Evolutionary conservation across 2,113 vertebrate species (phyloP).

Genomic region (Rhabdomys dilectus): DNA sequence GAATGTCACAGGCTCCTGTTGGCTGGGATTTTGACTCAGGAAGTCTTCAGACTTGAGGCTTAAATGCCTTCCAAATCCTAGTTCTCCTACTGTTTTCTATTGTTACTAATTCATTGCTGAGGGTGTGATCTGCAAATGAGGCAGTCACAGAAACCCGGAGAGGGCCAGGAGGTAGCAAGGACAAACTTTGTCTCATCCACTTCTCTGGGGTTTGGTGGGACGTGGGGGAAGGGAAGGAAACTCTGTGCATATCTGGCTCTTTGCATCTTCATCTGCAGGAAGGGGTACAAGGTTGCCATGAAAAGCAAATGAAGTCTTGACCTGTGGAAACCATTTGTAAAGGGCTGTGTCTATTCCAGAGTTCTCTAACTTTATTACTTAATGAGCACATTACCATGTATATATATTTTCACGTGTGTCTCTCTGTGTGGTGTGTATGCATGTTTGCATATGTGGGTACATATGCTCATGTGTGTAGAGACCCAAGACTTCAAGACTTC

Average conservation of each 20-base stretch:
- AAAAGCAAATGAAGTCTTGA: background rate
- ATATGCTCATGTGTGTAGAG: background rate
- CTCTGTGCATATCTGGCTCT: background rate
- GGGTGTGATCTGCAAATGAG: background rate
- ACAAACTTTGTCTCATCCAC: too few relatives aligned
- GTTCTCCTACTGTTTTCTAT: background rate
- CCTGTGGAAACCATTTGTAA: background rate
- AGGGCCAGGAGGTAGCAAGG: background rate
- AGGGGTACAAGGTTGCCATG: background rate
- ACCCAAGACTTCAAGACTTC: background rate
- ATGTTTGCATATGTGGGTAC: background rate
- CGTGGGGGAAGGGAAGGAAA: too few relatives aligned
- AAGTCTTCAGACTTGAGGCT: background rate
- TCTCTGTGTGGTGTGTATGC: background rate
- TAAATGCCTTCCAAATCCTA: slow-evolving; percentile 1
- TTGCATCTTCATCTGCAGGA: background rate
- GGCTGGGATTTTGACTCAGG: background rate
- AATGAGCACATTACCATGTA: background rate
- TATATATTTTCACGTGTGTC: background rate
- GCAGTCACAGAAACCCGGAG: background rate
- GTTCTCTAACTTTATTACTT: background rate
- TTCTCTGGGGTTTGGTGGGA: background rate
- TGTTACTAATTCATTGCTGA: background rate
- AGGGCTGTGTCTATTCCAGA: background rate
- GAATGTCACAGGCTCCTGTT: background rate